A percentile compares a stretch with the other conserved stretches of the same genome.
These are phyloP conservation scores for Leistus spinibarbis DNA, from an alignment of 2,888 invertebrate species.

Conservation along the genomic window DNA sequence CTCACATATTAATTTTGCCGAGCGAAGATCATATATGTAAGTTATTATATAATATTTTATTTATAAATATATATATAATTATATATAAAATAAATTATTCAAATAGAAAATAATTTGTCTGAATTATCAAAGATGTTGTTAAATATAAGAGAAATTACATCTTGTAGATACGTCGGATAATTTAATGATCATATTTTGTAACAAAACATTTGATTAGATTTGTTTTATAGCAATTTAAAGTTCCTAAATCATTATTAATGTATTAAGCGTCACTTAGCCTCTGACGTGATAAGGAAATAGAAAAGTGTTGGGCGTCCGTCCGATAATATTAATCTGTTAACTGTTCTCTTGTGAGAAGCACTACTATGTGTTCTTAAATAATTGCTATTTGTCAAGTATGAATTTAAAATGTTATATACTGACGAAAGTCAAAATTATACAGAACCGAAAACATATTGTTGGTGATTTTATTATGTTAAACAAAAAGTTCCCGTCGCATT, in stretches of 20 bases:
- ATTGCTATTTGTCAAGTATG: too few relatives aligned
- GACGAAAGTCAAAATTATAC: too few relatives aligned
- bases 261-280: background rate
- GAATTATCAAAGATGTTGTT: background rate
- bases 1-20: too few relatives aligned
- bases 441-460: too few relatives aligned
- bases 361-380: too few relatives aligned
- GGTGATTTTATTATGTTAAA: too few relatives aligned
- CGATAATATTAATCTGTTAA: background rate
- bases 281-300: background rate
- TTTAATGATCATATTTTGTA: background rate
- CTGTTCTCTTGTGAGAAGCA: background rate
- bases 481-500: too few relatives aligned
- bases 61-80: background rate
- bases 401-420: too few relatives aligned
- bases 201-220: background rate
- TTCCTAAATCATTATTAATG: background rate
- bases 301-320: background rate
- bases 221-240: background rate
- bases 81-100: too few relatives aligned
- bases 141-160: background rate
- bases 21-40: too few relatives aligned
- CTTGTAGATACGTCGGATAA: background rate
- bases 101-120: background rate
- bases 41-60: too few relatives aligned